Conservation (phyloP, 2,797 vertebrate genomes). For the Siniperca scherzeri region DNA sequence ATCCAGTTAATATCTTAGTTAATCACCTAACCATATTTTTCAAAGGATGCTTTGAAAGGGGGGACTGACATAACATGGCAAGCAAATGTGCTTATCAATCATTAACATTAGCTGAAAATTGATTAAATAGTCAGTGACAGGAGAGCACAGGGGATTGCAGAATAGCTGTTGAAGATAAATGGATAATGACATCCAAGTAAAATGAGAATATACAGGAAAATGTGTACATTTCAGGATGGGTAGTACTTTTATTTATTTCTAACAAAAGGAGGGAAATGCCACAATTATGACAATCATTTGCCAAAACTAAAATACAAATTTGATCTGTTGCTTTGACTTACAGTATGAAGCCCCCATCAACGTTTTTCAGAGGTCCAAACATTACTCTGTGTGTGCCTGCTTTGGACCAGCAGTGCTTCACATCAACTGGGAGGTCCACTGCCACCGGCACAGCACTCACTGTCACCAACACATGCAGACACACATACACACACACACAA, state of each 20-base stretch:
- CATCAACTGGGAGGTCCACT: constrained; percentile 59
- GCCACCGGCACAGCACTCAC: constrained; percentile 13
- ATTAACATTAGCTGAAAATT: constrained; percentile 48
- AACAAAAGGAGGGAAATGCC: background rate
- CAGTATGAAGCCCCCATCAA: background rate
- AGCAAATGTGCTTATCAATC: constrained; percentile 56
- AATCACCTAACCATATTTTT: constrained; percentile 54
- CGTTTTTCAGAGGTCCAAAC: constrained; percentile 1
- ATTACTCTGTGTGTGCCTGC: constrained; percentile 55
- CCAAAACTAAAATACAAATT: background rate
- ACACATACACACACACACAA: background rate
- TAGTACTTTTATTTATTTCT: background rate
- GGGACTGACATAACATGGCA: constrained; percentile 34
- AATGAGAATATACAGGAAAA: constrained; percentile 21
- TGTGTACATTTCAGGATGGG: constrained; percentile 4
- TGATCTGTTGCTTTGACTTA: background rate
- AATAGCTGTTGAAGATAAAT: constrained; percentile 48
- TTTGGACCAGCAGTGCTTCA: constrained; percentile 50
- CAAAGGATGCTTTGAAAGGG: constrained; percentile 42
- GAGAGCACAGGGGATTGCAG: constrained; percentile 44
- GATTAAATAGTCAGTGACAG: constrained; percentile 58
- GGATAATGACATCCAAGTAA: constrained; percentile 35
- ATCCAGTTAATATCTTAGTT: constrained; percentile 63
- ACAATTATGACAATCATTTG: background rate
- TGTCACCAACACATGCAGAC: background rate